These are phyloP conservation scores for Plagiodera versicolora DNA, from an alignment of 2,888 invertebrate species.

Conservation along the genomic window DNA sequence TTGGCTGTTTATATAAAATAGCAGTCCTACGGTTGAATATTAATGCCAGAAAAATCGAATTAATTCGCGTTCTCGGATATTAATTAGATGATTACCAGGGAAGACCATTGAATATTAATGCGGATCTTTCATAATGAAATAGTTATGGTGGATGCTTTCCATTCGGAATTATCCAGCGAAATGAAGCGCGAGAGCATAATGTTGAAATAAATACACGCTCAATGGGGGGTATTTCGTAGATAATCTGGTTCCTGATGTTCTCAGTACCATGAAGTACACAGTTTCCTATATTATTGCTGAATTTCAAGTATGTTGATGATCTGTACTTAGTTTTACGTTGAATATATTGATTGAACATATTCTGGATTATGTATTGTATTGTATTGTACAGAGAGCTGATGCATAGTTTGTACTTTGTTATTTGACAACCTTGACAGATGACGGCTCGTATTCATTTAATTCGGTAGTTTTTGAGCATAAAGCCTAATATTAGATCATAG, in stretches of 20 bases:
- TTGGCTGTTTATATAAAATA: conserved; percentile 17
- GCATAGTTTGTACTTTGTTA: no score
- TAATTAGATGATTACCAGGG: conserved; percentile 10
- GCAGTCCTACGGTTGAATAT: conserved; percentile 7
- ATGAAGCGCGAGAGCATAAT: conserved; percentile 3
- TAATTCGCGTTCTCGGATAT: conserved; percentile 8
- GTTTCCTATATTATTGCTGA: not conserved
- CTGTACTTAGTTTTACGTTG: not conserved
- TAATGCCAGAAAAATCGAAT: conserved; percentile 11
- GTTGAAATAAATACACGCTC: not conserved
- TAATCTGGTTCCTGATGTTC: not conserved
- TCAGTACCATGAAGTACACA: not conserved
- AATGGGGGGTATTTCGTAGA: not conserved
- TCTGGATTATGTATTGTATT: no score
- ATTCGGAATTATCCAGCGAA: conserved; percentile 2
- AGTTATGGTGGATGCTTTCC: conserved; percentile 12
- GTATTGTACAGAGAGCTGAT: no score
- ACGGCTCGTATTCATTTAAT: no score
- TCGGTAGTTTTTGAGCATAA: no score
- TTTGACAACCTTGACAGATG: no score
- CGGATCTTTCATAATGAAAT: conserved; percentile 8
- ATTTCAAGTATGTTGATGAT: not conserved
- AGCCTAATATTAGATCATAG: no score
- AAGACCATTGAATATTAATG: conserved; percentile 10
- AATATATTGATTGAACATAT: no score